These are phyloP conservation scores for Cololabis saira DNA, from an alignment of 2,113 vertebrate genomes.

Conservation along the genomic window DNA sequence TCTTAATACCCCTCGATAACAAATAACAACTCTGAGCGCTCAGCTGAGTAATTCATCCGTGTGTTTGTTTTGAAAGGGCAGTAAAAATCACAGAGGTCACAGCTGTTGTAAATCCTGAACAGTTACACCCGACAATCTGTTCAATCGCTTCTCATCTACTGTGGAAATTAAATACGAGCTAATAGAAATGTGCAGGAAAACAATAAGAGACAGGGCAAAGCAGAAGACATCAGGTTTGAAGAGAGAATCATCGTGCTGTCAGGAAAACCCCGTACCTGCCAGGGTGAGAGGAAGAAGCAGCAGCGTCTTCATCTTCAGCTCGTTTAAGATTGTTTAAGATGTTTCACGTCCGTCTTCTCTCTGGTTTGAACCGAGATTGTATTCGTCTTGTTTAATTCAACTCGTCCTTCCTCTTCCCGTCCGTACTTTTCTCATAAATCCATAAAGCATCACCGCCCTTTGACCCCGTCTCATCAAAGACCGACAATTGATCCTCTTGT, in stretches of 20 bases:
- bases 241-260: neutral
- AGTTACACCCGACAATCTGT: too few species aligned
- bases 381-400: constrained; percentile 1
- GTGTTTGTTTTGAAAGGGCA: too few species aligned
- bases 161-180: too few species aligned
- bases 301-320: constrained; percentile 59
- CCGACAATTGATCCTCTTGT: neutral
- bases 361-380: constrained; percentile 7
- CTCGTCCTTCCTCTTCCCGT: constrained; percentile 2
- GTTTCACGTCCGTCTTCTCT: neutral
- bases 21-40: too few species aligned
- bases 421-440: neutral
- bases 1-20: too few species aligned
- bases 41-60: too few species aligned
- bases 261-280: constrained; percentile 52
- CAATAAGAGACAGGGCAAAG: too few species aligned
- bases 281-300: constrained; percentile 51
- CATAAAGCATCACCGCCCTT: constrained; percentile 9
- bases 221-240: too few species aligned
- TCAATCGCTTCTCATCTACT: too few species aligned
- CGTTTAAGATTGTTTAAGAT: neutral
- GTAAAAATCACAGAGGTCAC: too few species aligned
- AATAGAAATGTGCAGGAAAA: too few species aligned
- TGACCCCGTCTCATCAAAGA: constrained; percentile 10
- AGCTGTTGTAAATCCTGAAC: too few species aligned